Base-by-base conservation (phyloP, 2,888 invertebrate species). In the Hemithea aestivaria region DNA sequence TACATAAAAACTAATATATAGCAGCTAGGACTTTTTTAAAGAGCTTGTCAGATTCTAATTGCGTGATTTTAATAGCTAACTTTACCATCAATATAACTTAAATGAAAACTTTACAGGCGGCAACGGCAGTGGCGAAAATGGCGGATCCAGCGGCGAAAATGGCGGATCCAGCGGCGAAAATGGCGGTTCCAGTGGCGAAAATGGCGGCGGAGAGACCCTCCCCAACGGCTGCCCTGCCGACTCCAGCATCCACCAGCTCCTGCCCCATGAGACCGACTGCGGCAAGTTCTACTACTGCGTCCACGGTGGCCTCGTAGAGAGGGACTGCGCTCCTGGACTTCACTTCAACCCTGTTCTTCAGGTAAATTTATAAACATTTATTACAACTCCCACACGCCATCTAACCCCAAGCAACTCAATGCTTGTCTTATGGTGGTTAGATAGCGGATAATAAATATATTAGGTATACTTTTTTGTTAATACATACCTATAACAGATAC, bases 261-360 rank as follows among this genome's bases (percentile, higher is more conserved):
- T 78, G 1, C 73, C 77, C 0, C 71, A 75, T 6, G 70, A 66
- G 10, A 51, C 51, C 0, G 47, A 68, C 2, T 79, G 78, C 42
- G 31, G 43, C 5, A 61, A 53, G 24, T 78, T 63, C 56, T 78
- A 75, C 48, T 53, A 68, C 27, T 80, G 80, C 32, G 54, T 58
- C 0, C 40, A 48, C 6, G 79, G 77, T 3, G 41, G 62, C 1
- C 51, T 52, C 10, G 53, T 66, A 0, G 59, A 58, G 24, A 51
- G 49, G 4, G 21, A 38, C 0, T 79, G 79, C 21, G 51, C 56
- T 0, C 29, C 52, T 0, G 72, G 66, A 0, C 49, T 58, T 0
- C 57, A 67, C 29, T 78, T 79, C 58, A 72, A 75, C 34, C 58
- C 62, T 6, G 29, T 20, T 0, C 12, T 62, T 1, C 72, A 73